Evolutionary conservation across 2,113 vertebrate genomes (phyloP).

Genomic region (Cavia porcellus): DNA sequence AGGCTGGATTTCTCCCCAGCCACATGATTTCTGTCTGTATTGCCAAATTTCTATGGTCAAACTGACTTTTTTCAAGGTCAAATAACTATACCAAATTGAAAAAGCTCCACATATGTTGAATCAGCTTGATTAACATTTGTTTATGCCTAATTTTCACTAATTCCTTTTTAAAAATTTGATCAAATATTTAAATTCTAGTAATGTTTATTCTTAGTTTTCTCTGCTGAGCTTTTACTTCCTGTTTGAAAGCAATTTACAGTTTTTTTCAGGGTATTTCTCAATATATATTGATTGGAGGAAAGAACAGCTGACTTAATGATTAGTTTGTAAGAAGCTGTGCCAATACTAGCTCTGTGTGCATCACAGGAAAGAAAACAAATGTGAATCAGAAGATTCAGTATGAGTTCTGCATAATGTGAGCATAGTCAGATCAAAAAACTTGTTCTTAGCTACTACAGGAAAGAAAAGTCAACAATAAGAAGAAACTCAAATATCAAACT

Average conservation of each 20-base stretch:
- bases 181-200: slow-evolving; percentile 36
- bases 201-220: background rate
- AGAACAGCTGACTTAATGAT: slow-evolving; percentile 37
- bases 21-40: background rate
- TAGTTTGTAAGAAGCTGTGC: slow-evolving; percentile 18
- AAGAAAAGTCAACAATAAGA: background rate
- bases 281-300: slow-evolving; percentile 28
- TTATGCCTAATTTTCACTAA: slow-evolving; percentile 8
- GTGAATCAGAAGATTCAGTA: slow-evolving; percentile 10
- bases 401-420: background rate
- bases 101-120: background rate
- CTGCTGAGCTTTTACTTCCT: slow-evolving; percentile 33
- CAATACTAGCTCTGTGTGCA: background rate
- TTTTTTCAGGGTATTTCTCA: background rate
- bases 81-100: background rate
- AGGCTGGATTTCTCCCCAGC: background rate
- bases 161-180: background rate
- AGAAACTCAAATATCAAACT: background rate
- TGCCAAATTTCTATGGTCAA: slow-evolving; percentile 51
- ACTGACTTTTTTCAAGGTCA: slow-evolving; percentile 43
- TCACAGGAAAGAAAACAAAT: background rate
- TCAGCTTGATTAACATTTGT: background rate
- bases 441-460: background rate
- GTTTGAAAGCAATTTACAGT: background rate
- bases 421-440: background rate